phyloP scores from a whole-genome alignment of 2,888 invertebrate genomes.

The Zelleria hepariella region DNA sequence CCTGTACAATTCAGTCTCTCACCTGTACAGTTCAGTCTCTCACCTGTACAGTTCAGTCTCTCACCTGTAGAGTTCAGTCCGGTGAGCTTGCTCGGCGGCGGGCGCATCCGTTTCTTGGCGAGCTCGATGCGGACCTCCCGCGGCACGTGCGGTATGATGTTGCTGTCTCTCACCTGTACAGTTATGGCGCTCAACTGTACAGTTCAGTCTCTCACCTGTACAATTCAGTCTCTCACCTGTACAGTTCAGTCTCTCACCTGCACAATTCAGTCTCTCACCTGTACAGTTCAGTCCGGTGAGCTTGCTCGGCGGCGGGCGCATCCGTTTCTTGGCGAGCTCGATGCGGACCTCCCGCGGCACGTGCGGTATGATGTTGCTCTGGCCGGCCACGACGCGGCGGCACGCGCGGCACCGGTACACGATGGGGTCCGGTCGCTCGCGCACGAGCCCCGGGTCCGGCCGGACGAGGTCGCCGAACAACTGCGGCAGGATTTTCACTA shows the following conservation, averaged over 20 bases:
- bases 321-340: constrained; percentile 50
- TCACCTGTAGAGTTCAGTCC: constrained; percentile 46
- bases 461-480: constrained; percentile 82
- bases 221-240: constrained; percentile 51
- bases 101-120: constrained; percentile 51
- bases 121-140: constrained; percentile 36
- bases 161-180: too few species aligned
- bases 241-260: too few species aligned
- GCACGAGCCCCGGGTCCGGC: constrained; percentile 82
- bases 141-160: constrained; percentile 80
- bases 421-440: constrained; percentile 84
- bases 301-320: constrained; percentile 52
- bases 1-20: too few species aligned
- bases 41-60: too few species aligned
- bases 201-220: too few species aligned
- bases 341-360: constrained; percentile 42
- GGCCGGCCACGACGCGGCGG: constrained; percentile 84
- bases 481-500: constrained; percentile 87
- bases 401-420: constrained; percentile 89
- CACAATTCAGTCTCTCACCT: too few species aligned
- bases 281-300: constrained; percentile 42
- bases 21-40: too few species aligned
- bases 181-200: too few species aligned
- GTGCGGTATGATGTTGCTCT: constrained; percentile 84
- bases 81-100: constrained; percentile 50